Base-by-base conservation (phyloP, 1,140 invertebrate genomes). In the Trinorchestia longiramus region DNA sequence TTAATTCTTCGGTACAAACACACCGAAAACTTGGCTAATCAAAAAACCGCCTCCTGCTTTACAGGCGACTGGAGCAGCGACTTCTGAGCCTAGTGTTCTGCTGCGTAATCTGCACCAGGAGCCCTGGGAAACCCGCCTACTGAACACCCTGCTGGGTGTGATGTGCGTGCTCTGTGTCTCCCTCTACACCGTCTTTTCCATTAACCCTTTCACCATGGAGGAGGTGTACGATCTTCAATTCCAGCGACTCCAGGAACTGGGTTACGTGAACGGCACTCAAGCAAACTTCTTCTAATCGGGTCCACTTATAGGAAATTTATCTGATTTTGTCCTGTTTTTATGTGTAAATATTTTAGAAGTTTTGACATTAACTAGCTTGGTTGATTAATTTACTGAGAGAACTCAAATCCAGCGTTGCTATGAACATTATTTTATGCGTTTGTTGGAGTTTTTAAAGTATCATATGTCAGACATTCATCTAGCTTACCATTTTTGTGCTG, bases 191-290 rank as follows among this genome's bases (percentile, higher is more conserved):
- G 96, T 62, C 96, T 97, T 97, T 44, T 96, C 96, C 44, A 97
- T 97, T 36, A 97, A 96, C 47, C 97, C 97, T 23, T 97, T 97
- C 95, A 96, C 95, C 36, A 62, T 57, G 87, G 96, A 96, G n/a
- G 91, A 96, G 87, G 95, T 96, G 47, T 44, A 95, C 45, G 87
- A 92, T n/a, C 96, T 96, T 28, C 97, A 97, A 47, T 42, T 91
- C 3, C 87, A 95, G n/a, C 96, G 95, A 87, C 95, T 96, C 0
- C 95, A 96, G 4, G 45, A 96, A 53, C 77, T 96, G 92, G 96
- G 96, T 4, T 96, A 96, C 95, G 3, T 95, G 41, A 53, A 95
- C 23, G 28, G n/a, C 43, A 95, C 40, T 23, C 62, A 77, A 77
- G 62, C 15, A 77, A 77, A 28, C 62, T 77, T 77, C 62, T 36